These are phyloP conservation scores for Dolomedes plantarius DNA, from an alignment of 2,888 invertebrate species.

Conservation along the genomic window DNA sequence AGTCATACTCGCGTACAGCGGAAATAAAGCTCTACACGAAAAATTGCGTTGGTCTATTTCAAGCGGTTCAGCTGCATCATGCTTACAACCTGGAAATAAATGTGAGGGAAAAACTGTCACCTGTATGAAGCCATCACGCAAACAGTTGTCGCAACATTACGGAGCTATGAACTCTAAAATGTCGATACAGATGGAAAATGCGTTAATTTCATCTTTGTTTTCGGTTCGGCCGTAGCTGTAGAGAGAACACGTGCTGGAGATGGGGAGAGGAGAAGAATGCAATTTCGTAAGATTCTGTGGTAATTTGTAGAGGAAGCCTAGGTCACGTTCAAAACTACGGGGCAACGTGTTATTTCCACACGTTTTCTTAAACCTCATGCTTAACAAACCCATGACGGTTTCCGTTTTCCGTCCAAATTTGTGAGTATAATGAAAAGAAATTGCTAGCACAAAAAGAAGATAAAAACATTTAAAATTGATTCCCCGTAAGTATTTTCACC, in stretches of 20 bases:
- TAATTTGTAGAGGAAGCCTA: background rate
- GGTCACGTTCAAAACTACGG: background rate
- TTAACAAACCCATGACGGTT: too few relatives aligned
- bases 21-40: too few relatives aligned
- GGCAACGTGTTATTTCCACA: background rate
- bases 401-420: too few relatives aligned
- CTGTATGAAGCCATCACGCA: background rate
- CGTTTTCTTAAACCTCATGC: too few relatives aligned
- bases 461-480: too few relatives aligned
- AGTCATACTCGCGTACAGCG: too few relatives aligned
- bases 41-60: background rate
- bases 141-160: background rate
- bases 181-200: background rate
- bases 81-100: background rate
- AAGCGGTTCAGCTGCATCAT: background rate
- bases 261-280: too few relatives aligned
- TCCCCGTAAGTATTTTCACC: too few relatives aligned
- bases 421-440: too few relatives aligned
- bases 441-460: too few relatives aligned
- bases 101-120: background rate
- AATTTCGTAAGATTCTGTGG: background rate
- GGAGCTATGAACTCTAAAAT: slow-evolving; percentile 5
- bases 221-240: background rate
- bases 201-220: background rate
- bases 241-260: background rate